A percentile compares a stretch with the other conserved stretches of the same genome.
Conservation (phyloP, 2,888 invertebrate genomes). For the Parasteatoda lunata region DNA sequence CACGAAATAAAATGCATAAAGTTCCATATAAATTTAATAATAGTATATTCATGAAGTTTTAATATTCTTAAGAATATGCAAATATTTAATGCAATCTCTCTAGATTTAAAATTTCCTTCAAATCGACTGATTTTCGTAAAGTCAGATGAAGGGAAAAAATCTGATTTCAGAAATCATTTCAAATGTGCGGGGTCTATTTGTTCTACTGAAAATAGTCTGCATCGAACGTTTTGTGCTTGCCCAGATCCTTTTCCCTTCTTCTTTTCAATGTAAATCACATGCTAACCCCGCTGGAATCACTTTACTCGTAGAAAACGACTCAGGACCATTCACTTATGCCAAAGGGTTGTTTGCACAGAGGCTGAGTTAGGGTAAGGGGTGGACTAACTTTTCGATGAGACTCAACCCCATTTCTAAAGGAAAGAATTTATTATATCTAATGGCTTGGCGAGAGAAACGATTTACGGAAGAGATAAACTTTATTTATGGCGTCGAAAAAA, state of each 20-base stretch:
- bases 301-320: neutral
- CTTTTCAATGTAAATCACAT: neutral
- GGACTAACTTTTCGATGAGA: slow-evolving; percentile 8
- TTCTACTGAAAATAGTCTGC: neutral
- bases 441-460: neutral
- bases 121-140: too few relatives aligned
- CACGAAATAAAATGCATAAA: too few relatives aligned
- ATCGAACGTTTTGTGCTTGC: neutral
- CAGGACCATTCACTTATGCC: neutral
- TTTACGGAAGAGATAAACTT: slow-evolving; percentile 8
- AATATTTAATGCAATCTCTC: too few relatives aligned
- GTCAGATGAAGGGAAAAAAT: too few relatives aligned
- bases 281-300: neutral
- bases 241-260: neutral
- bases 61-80: too few relatives aligned
- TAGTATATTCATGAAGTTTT: too few relatives aligned
- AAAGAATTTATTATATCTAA: slow-evolving; percentile 2
- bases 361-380: neutral
- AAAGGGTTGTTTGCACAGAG: neutral
- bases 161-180: too few relatives aligned
- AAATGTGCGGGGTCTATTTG: too few relatives aligned
- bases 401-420: neutral
- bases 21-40: too few relatives aligned
- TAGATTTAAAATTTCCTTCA: too few relatives aligned
- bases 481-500: slow-evolving; percentile 2